A percentile compares a stretch with the other conserved stretches of the same genome.
phyloP scores from a whole-genome alignment of 2,797 vertebrate species.

The Coranthus polyacanthus region DNA sequence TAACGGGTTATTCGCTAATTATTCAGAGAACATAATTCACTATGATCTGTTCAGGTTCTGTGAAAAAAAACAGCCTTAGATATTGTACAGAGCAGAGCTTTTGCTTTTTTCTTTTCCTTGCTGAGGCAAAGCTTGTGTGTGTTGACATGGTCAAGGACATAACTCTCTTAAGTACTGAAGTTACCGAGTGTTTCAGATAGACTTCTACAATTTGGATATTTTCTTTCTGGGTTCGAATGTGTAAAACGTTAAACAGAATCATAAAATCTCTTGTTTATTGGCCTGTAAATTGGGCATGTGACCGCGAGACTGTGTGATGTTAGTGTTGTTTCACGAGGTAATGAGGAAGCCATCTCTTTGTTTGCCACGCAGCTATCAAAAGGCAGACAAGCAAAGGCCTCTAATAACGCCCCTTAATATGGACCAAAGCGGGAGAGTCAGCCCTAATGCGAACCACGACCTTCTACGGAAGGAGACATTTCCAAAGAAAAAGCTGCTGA shows the following conservation, averaged over 20 bases:
- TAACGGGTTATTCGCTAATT: constrained; percentile 73
- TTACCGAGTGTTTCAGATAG: constrained; percentile 42
- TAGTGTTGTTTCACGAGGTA: constrained; percentile 72
- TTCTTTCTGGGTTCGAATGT: constrained; percentile 53
- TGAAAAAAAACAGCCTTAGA: constrained; percentile 26
- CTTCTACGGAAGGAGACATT: constrained; percentile 68
- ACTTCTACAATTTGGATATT: constrained; percentile 26
- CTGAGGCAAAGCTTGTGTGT: constrained; percentile 49
- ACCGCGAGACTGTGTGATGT: constrained; percentile 56
- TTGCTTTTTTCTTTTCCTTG: constrained; percentile 20
- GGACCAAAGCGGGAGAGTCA: constrained; percentile 64
- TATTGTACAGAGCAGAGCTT: constrained; percentile 21
- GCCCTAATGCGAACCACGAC: constrained; percentile 58
- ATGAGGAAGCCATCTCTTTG: constrained; percentile 69
- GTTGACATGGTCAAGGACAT: constrained; percentile 62
- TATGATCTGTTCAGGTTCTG: constrained; percentile 49
- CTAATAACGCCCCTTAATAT: constrained; percentile 73
- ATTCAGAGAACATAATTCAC: constrained; percentile 65
- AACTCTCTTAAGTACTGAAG: constrained; percentile 43
- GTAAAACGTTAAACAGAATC: constrained; percentile 44
- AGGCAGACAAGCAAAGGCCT: constrained; percentile 71
- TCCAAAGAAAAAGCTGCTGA: constrained; percentile 53
- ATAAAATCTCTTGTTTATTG: constrained; percentile 49
- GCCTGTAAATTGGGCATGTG: constrained; percentile 44
- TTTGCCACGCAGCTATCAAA: constrained; percentile 67